Conservation (phyloP, 2,113 vertebrate genomes). For the Nanorana parkeri region DNA sequence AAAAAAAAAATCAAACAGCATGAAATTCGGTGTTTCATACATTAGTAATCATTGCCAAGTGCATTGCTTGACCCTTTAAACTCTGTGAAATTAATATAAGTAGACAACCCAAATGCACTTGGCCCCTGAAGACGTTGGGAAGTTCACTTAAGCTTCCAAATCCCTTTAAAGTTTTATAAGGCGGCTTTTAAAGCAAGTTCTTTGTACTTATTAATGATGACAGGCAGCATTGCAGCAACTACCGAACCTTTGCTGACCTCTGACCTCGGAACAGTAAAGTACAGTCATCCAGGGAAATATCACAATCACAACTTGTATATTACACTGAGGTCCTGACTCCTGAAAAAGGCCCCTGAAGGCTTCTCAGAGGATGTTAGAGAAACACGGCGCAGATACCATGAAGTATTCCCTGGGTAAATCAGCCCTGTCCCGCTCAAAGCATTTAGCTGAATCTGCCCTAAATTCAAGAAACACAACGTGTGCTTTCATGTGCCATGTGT, state of each 20-base stretch:
- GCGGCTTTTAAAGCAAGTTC: constrained; percentile 86
- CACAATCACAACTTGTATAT: constrained; percentile 78
- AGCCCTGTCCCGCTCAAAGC: constrained; percentile 22
- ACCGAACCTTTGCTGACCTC: constrained; percentile 83
- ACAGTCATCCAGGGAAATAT: constrained; percentile 79
- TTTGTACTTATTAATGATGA: constrained; percentile 84
- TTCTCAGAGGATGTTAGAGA: constrained; percentile 70
- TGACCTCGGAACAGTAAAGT: constrained; percentile 77
- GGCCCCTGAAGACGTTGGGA: constrained; percentile 78
- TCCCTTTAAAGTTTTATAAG: constrained; percentile 95
- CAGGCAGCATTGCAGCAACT: constrained; percentile 78
- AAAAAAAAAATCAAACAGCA: constrained; percentile 70
- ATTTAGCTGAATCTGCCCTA: constrained; percentile 41
- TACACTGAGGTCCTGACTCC: constrained; percentile 78
- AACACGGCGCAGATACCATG: constrained; percentile 72
- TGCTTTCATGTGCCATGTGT: neutral
- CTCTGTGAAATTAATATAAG: constrained; percentile 98
- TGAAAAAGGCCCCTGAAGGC: constrained; percentile 74
- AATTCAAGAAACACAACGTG: constrained; percentile 9
- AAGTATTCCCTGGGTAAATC: constrained; percentile 64
- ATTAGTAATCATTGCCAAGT: constrained; percentile 91
- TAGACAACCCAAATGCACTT: constrained; percentile 84
- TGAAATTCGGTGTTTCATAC: constrained; percentile 84
- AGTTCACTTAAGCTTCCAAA: constrained; percentile 91
- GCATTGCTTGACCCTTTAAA: constrained; percentile 94